Conservation (phyloP, 2,113 vertebrate genomes). For the Morone chrysops region DNA sequence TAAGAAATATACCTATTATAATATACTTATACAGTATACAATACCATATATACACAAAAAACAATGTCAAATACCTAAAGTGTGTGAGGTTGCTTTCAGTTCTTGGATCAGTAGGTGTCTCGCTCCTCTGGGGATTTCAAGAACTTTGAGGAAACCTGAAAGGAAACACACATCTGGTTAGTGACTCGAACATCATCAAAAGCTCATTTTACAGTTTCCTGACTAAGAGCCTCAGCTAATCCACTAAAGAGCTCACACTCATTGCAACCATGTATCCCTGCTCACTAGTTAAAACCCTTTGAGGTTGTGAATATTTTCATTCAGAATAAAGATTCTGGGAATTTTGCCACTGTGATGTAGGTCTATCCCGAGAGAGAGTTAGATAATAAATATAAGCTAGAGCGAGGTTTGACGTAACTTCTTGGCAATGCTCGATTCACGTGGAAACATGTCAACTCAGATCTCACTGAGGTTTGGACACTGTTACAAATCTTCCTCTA, state of each 20-base stretch:
- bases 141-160: constrained; percentile 94
- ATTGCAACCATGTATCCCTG: constrained; percentile 11
- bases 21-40: neutral
- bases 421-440: constrained; percentile 33
- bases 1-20: neutral
- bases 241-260: constrained; percentile 30
- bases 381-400: constrained; percentile 41
- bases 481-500: constrained; percentile 53
- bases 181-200: constrained; percentile 28
- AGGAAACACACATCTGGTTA: constrained; percentile 50
- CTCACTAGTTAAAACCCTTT: constrained; percentile 19
- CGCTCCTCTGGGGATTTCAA: constrained; percentile 94
- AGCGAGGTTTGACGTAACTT: constrained; percentile 34
- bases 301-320: constrained; percentile 9
- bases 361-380: constrained; percentile 22
- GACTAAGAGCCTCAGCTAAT: constrained; percentile 29
- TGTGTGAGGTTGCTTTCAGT: constrained; percentile 87
- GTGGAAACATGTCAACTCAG: constrained; percentile 33
- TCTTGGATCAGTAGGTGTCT: constrained; percentile 96
- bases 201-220: constrained; percentile 35
- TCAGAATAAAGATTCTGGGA: constrained; percentile 39
- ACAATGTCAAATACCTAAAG: constrained; percentile 85
- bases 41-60: neutral
- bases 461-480: constrained; percentile 11
- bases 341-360: neutral